phyloP scores from a whole-genome alignment of 2,888 invertebrate genomes.

The Colostygia pectinataria region DNA sequence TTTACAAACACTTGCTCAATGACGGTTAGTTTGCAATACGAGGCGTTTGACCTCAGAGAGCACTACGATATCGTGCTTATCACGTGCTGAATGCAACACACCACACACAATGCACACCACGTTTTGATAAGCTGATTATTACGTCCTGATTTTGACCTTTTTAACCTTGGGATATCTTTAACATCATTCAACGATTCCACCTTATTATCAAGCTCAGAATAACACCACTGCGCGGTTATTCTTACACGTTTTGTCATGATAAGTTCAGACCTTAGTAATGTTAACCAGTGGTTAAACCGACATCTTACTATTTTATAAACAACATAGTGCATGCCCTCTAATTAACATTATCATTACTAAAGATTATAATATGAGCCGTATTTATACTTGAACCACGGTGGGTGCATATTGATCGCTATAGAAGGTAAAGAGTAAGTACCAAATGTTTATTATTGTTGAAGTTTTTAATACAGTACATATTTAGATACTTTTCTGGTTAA shows the following conservation, averaged over 20 bases:
- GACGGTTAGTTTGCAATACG: no score
- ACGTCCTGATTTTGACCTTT: slow-evolving; percentile 17
- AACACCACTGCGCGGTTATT: no score
- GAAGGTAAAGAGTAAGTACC: slow-evolving; percentile 17
- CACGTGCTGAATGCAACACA: background rate
- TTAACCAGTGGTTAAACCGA: no score
- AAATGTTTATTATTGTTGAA: background rate
- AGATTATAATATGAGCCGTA: slow-evolving; percentile 13
- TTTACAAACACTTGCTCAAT: no score
- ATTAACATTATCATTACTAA: slow-evolving; percentile 10
- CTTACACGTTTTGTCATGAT: no score
- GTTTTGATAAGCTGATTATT: no score
- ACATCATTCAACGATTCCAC: background rate
- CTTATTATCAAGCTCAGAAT: background rate
- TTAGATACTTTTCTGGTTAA: no score
- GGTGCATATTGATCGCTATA: slow-evolving; percentile 6
- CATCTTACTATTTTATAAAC: no score
- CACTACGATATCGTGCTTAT: no score
- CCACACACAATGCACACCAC: background rate
- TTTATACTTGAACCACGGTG: slow-evolving; percentile 15
- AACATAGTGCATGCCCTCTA: slow-evolving; percentile 20
- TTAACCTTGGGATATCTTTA: slow-evolving; percentile 3
- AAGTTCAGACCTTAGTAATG: no score
- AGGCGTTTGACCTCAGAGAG: background rate
- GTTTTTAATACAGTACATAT: no score